These are phyloP conservation scores for Steinernema feltiae DNA, from an alignment of 1,140 invertebrate species.

Conservation along the genomic window DNA sequence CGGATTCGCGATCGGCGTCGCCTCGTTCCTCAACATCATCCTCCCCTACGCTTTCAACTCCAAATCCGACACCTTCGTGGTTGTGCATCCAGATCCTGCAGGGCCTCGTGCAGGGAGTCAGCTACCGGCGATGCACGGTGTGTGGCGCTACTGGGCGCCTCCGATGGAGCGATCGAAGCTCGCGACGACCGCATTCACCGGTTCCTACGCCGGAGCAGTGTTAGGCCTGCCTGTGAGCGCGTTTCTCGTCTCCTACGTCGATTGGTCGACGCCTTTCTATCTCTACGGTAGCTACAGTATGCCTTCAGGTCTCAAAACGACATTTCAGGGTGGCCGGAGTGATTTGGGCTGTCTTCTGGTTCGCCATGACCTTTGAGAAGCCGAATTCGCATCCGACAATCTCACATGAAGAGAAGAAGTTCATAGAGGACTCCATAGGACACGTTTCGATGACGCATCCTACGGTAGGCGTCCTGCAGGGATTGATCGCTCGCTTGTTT, in stretches of 20 bases:
- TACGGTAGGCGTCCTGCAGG: conserved; percentile 43
- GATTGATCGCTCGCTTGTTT: too few relatives aligned
- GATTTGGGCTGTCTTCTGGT: conserved; percentile 82
- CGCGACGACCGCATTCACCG: conserved; percentile 89
- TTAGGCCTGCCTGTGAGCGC: conserved; percentile 90
- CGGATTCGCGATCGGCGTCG: conserved; percentile 85
- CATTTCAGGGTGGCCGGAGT: conserved; percentile 63
- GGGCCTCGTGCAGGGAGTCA: conserved; percentile 95
- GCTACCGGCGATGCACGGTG: conserved; percentile 97
- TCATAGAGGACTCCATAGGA: conserved; percentile 91
- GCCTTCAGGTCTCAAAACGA: conserved; percentile 39
- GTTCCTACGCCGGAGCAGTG: conserved; percentile 90
- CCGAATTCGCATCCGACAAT: conserved; percentile 90
- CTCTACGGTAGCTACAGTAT: conserved; percentile 94
- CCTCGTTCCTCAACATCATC: conserved; percentile 84
- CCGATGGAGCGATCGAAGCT: conserved; percentile 89
- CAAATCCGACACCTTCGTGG: conserved; percentile 70
- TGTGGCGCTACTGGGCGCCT: conserved; percentile 98
- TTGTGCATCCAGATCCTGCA: conserved; percentile 82
- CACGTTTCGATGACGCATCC: conserved; percentile 60
- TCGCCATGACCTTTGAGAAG: conserved; percentile 86
- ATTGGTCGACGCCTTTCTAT: conserved; percentile 93
- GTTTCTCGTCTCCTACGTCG: conserved; percentile 75
- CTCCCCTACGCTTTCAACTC: conserved; percentile 81
- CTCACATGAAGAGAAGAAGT: conserved; percentile 77